These are phyloP conservation scores for Ladona fulva DNA, from an alignment of 1,140 invertebrate genomes.

Conservation along the genomic window DNA sequence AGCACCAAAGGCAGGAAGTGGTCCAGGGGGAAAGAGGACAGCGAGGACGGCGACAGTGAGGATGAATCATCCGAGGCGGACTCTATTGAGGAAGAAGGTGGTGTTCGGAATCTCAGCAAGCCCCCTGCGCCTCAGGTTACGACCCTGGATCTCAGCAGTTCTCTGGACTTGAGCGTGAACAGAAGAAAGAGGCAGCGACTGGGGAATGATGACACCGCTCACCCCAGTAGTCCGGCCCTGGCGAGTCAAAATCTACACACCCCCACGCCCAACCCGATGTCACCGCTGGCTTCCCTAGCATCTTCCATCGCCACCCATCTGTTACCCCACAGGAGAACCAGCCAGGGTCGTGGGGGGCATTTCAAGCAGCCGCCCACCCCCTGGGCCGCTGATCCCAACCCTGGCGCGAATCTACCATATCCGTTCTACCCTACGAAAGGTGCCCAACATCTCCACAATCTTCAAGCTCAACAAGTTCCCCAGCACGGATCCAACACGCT, in stretches of 20 bases:
- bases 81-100: conserved; percentile 42
- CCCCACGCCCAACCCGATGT: too few species aligned
- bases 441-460: too few species aligned
- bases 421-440: too few species aligned
- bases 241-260: conserved; percentile 52
- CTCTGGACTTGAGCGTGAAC: conserved; percentile 67
- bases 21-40: conserved; percentile 29
- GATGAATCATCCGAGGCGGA: conserved; percentile 29
- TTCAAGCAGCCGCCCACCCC: too few species aligned
- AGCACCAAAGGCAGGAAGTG: conserved; percentile 50
- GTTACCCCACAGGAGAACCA: too few species aligned
- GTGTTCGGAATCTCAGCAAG: conserved; percentile 59
- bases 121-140: conserved; percentile 38
- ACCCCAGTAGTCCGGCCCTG: conserved; percentile 29
- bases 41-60: neutral
- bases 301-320: too few species aligned
- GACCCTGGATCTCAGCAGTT: conserved; percentile 53
- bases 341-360: too few species aligned
- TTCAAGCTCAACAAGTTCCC: too few species aligned
- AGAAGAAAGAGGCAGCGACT: conserved; percentile 62
- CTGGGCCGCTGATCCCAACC: too few species aligned
- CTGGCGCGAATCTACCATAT: too few species aligned
- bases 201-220: conserved; percentile 41
- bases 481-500: too few species aligned
- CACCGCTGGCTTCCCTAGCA: too few species aligned